Evolutionary conservation across 1,140 invertebrate genomes (phyloP).

Genomic region (Phymastichus coffea): DNA sequence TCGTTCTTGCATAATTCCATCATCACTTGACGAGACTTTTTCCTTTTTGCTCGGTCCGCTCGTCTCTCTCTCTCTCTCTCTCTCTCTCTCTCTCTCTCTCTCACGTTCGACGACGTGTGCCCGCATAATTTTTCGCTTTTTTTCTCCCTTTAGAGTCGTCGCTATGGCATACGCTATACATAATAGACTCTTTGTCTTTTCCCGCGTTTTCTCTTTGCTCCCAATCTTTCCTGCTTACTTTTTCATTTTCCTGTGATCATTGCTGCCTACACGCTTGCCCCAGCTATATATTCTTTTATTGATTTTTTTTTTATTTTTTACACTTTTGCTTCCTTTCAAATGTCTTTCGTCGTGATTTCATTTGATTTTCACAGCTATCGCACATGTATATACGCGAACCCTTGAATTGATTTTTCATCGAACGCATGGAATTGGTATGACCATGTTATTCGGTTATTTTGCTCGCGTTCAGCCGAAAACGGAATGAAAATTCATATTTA

Average conservation of each 20-base stretch:
- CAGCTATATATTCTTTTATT: neutral
- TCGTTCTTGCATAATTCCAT: conserved; percentile 13
- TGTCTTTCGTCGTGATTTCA: too few relatives aligned
- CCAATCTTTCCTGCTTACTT: neutral
- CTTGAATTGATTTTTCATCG: neutral
- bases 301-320: neutral
- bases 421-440: too few relatives aligned
- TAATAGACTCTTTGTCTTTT: neutral
- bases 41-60: too few relatives aligned
- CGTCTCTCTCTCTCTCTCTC: conserved; percentile 19
- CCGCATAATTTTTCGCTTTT: conserved; percentile 42
- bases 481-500: too few relatives aligned
- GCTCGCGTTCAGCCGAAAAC: too few relatives aligned
- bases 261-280: neutral
- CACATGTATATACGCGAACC: neutral
- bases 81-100: neutral
- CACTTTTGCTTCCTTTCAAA: too few relatives aligned
- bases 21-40: too few relatives aligned
- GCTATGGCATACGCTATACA: neutral
- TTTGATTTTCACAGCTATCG: neutral
- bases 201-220: neutral
- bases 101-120: conserved; percentile 33
- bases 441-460: too few relatives aligned
- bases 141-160: conserved; percentile 2
- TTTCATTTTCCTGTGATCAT: neutral